Conservation (phyloP, 2,888 invertebrate species). For the Folsomia candida region DNA sequence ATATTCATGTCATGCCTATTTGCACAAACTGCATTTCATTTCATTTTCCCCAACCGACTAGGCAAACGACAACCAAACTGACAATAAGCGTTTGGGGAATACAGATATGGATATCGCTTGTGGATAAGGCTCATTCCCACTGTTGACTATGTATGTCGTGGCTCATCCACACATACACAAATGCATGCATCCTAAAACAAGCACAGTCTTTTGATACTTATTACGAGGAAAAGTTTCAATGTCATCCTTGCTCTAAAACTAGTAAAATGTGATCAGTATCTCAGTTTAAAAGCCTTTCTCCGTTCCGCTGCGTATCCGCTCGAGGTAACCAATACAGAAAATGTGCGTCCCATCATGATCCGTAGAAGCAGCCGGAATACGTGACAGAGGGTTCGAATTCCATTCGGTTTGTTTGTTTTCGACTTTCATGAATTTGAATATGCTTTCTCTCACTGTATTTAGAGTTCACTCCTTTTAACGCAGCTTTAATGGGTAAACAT, state of each 20-base stretch:
- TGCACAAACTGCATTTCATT: slow-evolving; percentile 41
- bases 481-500: background rate
- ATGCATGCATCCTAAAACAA: no score
- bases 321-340: no score
- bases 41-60: background rate
- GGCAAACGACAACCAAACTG: slow-evolving; percentile 22
- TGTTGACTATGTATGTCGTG: no score
- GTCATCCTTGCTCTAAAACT: no score
- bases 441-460: background rate
- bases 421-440: background rate
- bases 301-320: no score
- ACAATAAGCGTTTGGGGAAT: slow-evolving; percentile 33
- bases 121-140: background rate
- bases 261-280: no score
- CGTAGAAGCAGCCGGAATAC: background rate
- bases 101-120: background rate
- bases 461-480: background rate
- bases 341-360: no score
- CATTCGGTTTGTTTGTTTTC: background rate
- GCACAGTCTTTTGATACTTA: no score
- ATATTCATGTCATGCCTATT: slow-evolving; percentile 34
- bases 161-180: no score
- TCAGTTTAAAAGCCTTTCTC: no score
- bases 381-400: background rate
- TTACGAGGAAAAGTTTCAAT: no score